Base-by-base conservation (phyloP, 2,888 invertebrate genomes). In the Tetranychus piercei region DNA sequence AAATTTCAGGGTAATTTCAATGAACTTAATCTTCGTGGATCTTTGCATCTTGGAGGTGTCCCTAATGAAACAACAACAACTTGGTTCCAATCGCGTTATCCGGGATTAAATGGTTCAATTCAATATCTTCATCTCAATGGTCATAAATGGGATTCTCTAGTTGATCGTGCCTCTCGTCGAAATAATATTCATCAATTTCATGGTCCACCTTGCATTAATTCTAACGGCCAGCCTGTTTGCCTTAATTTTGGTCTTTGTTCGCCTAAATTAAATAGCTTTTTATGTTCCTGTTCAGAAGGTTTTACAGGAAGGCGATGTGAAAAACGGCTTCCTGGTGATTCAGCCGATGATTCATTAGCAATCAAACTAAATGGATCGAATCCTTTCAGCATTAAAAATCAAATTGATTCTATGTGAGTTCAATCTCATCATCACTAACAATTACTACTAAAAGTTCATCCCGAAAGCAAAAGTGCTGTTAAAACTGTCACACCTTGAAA, bases 111-210 rank as follows among this genome's bases (percentile, higher is more conserved):
- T 80, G 93, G 93, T 75, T 90, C 90, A n/a, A 87, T 93, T 80
- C 92, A 92, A 85, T 87, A 89, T 83, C 86, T 93, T 79, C 86
- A 88, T 81, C 86, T 91, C 77, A 91, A 91, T 82, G 91, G 90
- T 44, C 86, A 85, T 79, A 86, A 88, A 73, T 87, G 86, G 76
- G 82, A 83, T 74, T 81, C 81, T 75, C 80, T 83, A 44, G 80
- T 82, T 76, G 79, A 80, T 34, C 78, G 80, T 43, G 82, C 83
- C 9, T 55, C 55, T 55, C 55, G 55, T 55, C 55, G 9, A 15
- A 3, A 55, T 55, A 55, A 55, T 55, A 55, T 55, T 55, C 55
- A 55, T 55, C 55, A 9, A 15, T 55, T 55, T 15, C 55, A 55
- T 15, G 55, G 55, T 9, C 55, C 55, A 55, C 55, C 55, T 55